Conservation (phyloP, 2,888 invertebrate species). For the Syrphus vitripennis region DNA sequence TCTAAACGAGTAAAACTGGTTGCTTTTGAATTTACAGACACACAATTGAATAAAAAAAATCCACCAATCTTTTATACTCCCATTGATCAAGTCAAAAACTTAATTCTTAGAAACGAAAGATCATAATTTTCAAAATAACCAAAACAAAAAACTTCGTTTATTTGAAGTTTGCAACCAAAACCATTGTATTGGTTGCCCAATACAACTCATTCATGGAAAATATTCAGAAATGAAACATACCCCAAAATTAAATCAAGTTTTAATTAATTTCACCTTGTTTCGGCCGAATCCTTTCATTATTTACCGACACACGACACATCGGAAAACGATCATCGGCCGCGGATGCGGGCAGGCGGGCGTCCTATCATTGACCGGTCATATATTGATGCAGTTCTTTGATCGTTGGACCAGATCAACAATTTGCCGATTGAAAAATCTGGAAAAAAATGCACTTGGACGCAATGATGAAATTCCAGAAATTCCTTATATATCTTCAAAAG, state of each 20-base stretch:
- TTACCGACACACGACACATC: constrained; percentile 13
- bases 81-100: too few species aligned
- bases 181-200: background rate
- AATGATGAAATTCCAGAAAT: constrained; percentile 58
- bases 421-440: constrained; percentile 46
- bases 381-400: constrained; percentile 32
- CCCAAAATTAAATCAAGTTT: constrained; percentile 34
- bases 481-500: constrained; percentile 41
- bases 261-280: background rate
- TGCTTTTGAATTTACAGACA: too few species aligned
- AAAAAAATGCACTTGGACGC: constrained; percentile 59
- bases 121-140: too few species aligned
- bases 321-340: background rate
- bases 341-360: background rate
- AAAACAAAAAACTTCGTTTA: too few species aligned
- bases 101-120: too few species aligned
- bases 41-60: too few species aligned
- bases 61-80: too few species aligned
- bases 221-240: background rate
- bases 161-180: background rate
- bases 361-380: constrained; percentile 22
- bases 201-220: background rate
- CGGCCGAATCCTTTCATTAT: constrained; percentile 30
- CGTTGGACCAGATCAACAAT: constrained; percentile 38
- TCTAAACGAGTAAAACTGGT: too few species aligned